Evolutionary conservation across 1,140 invertebrate species (phyloP).

Genomic region (Leptestheria dahalacensis): DNA sequence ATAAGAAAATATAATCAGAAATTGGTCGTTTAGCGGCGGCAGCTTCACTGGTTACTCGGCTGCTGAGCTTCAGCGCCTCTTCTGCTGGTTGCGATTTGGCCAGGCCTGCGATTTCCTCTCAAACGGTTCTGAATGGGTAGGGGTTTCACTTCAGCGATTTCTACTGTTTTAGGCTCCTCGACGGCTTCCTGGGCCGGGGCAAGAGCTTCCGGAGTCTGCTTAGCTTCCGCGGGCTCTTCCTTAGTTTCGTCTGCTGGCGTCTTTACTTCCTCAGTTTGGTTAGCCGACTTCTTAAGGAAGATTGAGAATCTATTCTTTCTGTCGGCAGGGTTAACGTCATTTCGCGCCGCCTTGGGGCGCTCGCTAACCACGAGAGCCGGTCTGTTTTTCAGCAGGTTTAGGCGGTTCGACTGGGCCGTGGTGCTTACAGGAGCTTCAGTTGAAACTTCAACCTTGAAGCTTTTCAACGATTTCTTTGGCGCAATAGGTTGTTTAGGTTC

Average conservation of each 20-base stretch:
- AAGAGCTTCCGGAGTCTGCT: background rate
- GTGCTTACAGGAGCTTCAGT: background rate
- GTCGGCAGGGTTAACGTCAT: background rate
- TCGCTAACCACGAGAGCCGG: background rate
- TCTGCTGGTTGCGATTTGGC: background rate
- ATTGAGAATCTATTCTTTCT: background rate
- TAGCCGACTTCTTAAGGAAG: background rate
- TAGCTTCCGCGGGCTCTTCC: background rate
- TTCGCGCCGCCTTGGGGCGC: background rate
- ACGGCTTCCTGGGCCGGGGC: background rate
- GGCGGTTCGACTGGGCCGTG: background rate
- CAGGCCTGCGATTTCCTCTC: background rate
- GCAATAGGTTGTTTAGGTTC: no score
- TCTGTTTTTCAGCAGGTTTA: background rate
- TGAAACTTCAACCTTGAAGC: background rate
- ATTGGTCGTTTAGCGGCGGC: no score
- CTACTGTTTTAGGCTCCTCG: background rate
- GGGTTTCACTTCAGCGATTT: background rate
- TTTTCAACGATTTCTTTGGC: background rate
- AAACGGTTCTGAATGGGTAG: background rate
- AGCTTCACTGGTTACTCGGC: no score
- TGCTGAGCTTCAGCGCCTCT: background rate
- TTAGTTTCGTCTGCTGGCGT: background rate
- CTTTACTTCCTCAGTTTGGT: background rate
- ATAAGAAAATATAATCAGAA: no score